These are phyloP conservation scores for Syritta pipiens DNA, from an alignment of 2,888 invertebrate species.

Conservation along the genomic window DNA sequence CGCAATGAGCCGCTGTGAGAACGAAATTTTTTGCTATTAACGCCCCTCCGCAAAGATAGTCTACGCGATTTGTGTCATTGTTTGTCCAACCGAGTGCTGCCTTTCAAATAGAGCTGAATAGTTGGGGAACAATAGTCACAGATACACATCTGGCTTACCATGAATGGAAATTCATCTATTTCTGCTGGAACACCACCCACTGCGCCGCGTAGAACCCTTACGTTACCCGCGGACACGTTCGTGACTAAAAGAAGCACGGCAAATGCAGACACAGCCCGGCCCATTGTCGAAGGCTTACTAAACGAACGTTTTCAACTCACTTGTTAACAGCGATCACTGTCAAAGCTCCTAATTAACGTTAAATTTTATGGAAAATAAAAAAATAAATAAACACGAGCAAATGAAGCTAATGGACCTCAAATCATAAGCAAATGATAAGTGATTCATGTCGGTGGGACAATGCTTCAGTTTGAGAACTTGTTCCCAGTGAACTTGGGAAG, in stretches of 20 bases:
- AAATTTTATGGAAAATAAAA: no score
- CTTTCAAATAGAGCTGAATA: not conserved
- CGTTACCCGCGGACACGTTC: not conserved
- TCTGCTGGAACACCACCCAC: not conserved
- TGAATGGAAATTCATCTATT: conserved; percentile 21
- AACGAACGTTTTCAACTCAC: not conserved
- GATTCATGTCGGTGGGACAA: not conserved
- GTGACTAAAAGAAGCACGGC: not conserved
- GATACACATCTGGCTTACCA: conserved; percentile 21
- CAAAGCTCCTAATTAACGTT: not conserved
- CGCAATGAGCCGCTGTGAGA: conserved; percentile 11
- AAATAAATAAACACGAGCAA: no score
- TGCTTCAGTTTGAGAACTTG: not conserved
- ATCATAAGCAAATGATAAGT: not conserved
- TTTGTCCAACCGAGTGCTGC: conserved; percentile 11
- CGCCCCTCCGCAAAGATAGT: conserved; percentile 15
- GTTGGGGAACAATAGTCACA: not conserved
- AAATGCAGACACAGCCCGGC: not conserved
- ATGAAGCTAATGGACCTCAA: not conserved
- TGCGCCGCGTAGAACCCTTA: not conserved
- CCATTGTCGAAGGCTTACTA: not conserved
- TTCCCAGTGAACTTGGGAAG: not conserved
- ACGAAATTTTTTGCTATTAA: not conserved
- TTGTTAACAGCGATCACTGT: not conserved
- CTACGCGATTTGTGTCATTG: not conserved